Evolutionary conservation across 2,113 vertebrate species (phyloP).

Genomic region (Thymallus thymallus): DNA sequence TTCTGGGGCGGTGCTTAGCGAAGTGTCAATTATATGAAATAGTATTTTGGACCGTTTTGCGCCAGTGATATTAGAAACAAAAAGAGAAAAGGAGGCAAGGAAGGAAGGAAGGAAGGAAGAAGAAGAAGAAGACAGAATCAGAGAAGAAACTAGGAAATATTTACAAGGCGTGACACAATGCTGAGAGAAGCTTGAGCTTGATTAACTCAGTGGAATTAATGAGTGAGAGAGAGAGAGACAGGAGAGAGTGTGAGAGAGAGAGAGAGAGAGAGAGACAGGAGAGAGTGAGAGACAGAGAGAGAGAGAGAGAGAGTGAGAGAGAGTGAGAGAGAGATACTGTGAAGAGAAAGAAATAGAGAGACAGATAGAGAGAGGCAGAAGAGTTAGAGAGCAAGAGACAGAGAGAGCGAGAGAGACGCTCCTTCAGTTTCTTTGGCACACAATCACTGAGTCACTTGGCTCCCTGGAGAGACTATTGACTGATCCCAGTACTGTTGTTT

Average conservation of each 20-base stretch:
- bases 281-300: not conserved
- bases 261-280: not conserved
- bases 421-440: no score
- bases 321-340: not conserved
- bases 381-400: not conserved
- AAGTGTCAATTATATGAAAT: no score
- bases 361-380: not conserved
- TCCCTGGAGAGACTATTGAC: no score
- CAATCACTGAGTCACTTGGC: no score
- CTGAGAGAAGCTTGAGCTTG: slow-evolving; percentile 10
- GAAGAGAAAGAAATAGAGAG: not conserved
- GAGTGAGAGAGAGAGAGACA: no score
- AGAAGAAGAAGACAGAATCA: slow-evolving; percentile 5
- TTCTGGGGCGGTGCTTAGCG: no score
- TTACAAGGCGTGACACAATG: no score
- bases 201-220: slow-evolving; percentile 18
- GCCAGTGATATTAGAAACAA: not conserved
- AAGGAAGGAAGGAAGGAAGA: slow-evolving; percentile 4
- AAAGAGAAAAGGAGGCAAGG: slow-evolving; percentile 4
- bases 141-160: slow-evolving; percentile 4
- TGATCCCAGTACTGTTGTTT: no score
- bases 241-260: no score
- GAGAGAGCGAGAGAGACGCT: no score
- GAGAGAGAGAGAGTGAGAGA: no score
- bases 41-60: no score